These are phyloP conservation scores for Paradisaea rubra DNA, from an alignment of 2,113 vertebrate species.

Conservation along the genomic window DNA sequence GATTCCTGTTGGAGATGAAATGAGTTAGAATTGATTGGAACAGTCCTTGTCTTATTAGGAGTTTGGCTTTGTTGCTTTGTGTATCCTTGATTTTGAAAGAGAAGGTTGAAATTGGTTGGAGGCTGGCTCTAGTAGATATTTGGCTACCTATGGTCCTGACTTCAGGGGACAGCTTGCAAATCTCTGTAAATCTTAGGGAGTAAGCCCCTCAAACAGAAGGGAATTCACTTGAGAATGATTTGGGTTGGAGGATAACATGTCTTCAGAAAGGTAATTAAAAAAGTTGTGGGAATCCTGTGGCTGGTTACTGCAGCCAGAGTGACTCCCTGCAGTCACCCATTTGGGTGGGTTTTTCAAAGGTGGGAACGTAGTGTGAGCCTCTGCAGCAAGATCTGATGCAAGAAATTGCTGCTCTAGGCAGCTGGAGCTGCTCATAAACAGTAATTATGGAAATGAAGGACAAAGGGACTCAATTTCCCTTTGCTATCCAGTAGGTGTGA, in stretches of 20 bases:
- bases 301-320: neutral
- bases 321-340: neutral
- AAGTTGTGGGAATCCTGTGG: neutral
- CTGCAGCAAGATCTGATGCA: neutral
- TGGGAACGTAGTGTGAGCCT: neutral
- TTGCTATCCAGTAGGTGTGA: neutral
- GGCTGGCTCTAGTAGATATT: neutral
- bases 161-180: neutral
- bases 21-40: neutral
- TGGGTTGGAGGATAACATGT: neutral
- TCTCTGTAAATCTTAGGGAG: neutral
- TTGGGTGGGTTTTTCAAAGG: neutral
- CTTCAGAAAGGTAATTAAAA: neutral
- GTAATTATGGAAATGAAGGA: neutral
- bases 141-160: neutral
- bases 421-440: neutral
- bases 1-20: neutral
- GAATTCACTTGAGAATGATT: neutral
- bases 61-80: neutral
- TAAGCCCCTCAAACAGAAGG: neutral
- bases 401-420: neutral
- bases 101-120: neutral
- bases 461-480: neutral
- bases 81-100: neutral
- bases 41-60: neutral